Evolutionary conservation across 2,113 vertebrate genomes (phyloP).

Genomic region (Macquaria ambigua): DNA sequence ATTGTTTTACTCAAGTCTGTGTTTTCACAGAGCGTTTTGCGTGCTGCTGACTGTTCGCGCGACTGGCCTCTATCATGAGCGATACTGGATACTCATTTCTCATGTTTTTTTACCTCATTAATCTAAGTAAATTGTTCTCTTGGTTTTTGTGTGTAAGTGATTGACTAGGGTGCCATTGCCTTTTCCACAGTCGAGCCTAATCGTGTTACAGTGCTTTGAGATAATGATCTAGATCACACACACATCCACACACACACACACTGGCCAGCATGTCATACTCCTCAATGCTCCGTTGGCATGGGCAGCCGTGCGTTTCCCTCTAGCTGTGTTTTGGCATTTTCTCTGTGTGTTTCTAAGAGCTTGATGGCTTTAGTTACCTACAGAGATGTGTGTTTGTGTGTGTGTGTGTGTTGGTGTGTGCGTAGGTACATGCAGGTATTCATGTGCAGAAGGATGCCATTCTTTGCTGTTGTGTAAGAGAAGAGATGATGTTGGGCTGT

Average conservation of each 20-base stretch:
- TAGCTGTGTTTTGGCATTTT: slow-evolving; percentile 46
- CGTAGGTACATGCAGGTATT: slow-evolving; percentile 53
- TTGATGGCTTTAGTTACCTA: slow-evolving; percentile 31
- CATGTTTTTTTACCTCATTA: slow-evolving; percentile 45
- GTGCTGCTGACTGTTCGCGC: not conserved
- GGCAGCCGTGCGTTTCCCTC: slow-evolving; percentile 48
- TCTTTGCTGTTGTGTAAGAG: slow-evolving; percentile 57
- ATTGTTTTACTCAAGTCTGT: slow-evolving; percentile 61
- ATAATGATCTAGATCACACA: slow-evolving; percentile 56
- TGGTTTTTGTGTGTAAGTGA: slow-evolving; percentile 10
- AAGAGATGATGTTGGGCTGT: slow-evolving; percentile 16
- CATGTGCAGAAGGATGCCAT: slow-evolving; percentile 26
- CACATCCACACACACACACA: not conserved
- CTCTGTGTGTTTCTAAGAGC: slow-evolving; percentile 46
- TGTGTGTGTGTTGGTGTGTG: slow-evolving; percentile 46
- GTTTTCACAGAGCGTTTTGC: slow-evolving; percentile 33
- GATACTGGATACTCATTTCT: slow-evolving; percentile 50
- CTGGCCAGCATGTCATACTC: slow-evolving; percentile 31
- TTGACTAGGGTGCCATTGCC: slow-evolving; percentile 7
- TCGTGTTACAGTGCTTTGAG: slow-evolving; percentile 56
- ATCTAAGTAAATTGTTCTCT: slow-evolving; percentile 47
- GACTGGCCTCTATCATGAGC: slow-evolving; percentile 20
- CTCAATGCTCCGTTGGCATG: slow-evolving; percentile 7
- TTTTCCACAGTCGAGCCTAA: slow-evolving; percentile 49
- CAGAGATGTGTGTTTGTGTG: slow-evolving; percentile 18